Evolutionary conservation across 2,113 vertebrate genomes (phyloP).

Genomic region (Gadus chalcogrammus): DNA sequence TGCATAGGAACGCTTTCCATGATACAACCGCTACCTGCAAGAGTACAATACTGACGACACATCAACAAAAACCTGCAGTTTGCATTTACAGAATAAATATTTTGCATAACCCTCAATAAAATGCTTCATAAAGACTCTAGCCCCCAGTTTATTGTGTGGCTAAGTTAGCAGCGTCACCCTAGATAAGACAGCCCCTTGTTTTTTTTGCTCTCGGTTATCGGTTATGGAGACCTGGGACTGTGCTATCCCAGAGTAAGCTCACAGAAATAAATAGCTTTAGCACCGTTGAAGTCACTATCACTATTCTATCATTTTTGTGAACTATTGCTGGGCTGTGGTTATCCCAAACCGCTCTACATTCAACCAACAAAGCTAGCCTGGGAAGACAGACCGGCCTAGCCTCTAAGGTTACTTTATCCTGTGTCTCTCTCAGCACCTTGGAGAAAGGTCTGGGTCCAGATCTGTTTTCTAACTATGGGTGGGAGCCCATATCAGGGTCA

Average conservation of each 20-base stretch:
- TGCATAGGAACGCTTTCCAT: slow-evolving; percentile 49
- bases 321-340: background rate
- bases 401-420: slow-evolving; percentile 25
- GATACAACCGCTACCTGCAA: slow-evolving; percentile 33
- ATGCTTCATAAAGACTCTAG: slow-evolving; percentile 48
- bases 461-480: slow-evolving; percentile 1
- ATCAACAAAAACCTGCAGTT: slow-evolving; percentile 27
- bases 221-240: background rate
- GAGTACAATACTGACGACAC: slow-evolving; percentile 59
- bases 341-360: background rate
- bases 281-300: slow-evolving; percentile 31
- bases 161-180: slow-evolving; percentile 28
- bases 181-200: slow-evolving; percentile 11
- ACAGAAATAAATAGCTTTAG: slow-evolving; percentile 26
- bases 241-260: slow-evolving; percentile 8
- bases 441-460: slow-evolving; percentile 7
- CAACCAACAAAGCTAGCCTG: background rate
- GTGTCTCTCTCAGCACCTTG: slow-evolving; percentile 26
- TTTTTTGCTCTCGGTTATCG: background rate
- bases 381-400: background rate
- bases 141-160: slow-evolving; percentile 46
- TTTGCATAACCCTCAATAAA: slow-evolving; percentile 41
- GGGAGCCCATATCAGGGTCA: slow-evolving; percentile 2
- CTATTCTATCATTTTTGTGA: background rate
- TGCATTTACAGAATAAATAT: slow-evolving; percentile 57